Conservation (phyloP, 92 coral and sea anemone species). For the Isaurus tuberculatus region DNA sequence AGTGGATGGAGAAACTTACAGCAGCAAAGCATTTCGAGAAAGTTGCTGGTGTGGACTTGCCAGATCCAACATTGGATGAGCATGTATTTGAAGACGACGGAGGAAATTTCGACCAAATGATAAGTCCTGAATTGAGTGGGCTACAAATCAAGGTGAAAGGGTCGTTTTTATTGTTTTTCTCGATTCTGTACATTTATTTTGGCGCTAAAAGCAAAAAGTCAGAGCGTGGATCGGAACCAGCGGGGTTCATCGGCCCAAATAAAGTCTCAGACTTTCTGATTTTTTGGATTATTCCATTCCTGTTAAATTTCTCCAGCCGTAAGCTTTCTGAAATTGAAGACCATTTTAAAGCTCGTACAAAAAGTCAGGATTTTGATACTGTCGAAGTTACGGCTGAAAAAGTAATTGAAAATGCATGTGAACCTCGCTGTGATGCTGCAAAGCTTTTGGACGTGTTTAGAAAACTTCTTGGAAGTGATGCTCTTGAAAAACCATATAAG, state of each 20-base stretch:
- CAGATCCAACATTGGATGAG: background rate
- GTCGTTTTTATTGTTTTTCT: constrained; percentile 22
- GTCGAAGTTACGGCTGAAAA: background rate
- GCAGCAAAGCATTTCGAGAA: constrained; percentile 1
- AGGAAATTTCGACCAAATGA: background rate
- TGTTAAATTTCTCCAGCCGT: constrained; percentile 31
- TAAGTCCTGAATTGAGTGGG: constrained; percentile 21
- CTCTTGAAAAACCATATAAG: constrained; percentile 15
- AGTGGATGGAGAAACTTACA: constrained; percentile 37
- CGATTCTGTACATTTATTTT: constrained; percentile 41
- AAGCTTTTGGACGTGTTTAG: background rate
- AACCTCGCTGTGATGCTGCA: too few species aligned
- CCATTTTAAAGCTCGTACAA: background rate
- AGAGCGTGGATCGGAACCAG: background rate
- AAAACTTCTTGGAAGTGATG: constrained; percentile 18
- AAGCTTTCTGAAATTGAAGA: constrained; percentile 21
- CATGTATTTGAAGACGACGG: background rate
- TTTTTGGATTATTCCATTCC: constrained; percentile 41
- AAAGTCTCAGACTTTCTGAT: constrained; percentile 52
- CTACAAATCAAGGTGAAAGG: constrained; percentile 22
- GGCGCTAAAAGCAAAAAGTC: background rate
- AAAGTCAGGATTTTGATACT: background rate
- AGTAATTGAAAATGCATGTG: constrained; percentile 10
- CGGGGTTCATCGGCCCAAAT: constrained; percentile 39
- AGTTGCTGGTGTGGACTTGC: background rate